Evolutionary conservation across 37 sponge, comb jelly and placozoan species (phyloP), one percentile per base, ranked within the genome.

Genomic region (Chondrilla cf. caribensis): DNA sequence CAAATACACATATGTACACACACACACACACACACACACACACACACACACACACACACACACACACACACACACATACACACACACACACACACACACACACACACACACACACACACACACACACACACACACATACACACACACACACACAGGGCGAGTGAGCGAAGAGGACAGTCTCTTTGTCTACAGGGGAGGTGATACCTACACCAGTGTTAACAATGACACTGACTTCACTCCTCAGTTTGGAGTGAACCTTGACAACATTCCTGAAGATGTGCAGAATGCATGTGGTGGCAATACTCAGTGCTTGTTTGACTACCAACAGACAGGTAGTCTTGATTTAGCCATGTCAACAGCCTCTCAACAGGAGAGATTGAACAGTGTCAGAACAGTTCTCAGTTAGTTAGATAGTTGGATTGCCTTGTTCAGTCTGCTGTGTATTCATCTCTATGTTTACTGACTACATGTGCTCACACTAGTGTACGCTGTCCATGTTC

Each of bases 271-370:
- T 31, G 68, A 26, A 6, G 15, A 67, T 67, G 68, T 67, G 4
- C n/a, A 67, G 33, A 33, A 28, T 31, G 35, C 68, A 18, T 67
- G 68, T 29, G 68, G 31, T 8, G 68, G 35, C 31, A 67, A 67
- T 4, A 67, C 14, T 28, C 17, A 31, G 35, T 67, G 68, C 4
- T 33, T 67, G 68, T 67, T 31, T 67, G 68, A 67, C 32, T 67
- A 26, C 29, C 35, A 28, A 8, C 68, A 67, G 33, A 67, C 68
- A 26, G 7, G 35, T 31, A 33, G 35, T 33, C 17, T 67, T 26
- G 68, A 67, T 2, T n/a, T 67, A 31, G 68, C 68, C 32, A 67
- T 67, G 68, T 31, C 68, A 28, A 67, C 68, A 31, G 35, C 35
- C 32, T 3, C 35, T 67, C 32, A 67, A 33, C 35, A 33, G 32